Evolutionary conservation across 2,113 vertebrate genomes (phyloP), one percentile per base, ranked within the genome.

Genomic region (Ranitomeya variabilis): DNA sequence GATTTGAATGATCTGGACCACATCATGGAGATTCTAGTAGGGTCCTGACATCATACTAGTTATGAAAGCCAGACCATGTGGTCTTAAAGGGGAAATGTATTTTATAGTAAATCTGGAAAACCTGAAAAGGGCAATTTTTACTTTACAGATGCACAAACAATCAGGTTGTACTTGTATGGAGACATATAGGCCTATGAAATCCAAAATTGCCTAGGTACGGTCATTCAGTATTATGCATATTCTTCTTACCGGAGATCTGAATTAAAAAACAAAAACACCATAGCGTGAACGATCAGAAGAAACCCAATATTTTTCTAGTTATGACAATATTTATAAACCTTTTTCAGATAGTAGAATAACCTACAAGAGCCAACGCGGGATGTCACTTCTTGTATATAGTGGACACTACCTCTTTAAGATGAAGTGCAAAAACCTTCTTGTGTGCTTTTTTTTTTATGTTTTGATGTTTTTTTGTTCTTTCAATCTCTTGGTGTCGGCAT

Each of bases 1-100:
- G 96, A 97, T 93, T 91, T 97, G 86, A 97, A 96, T 0, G 96
- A 97, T 76, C 86, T 97, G 93, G 96, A 97, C 94, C 96, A 97
- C 93, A 97, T 97, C 88, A 97, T 97, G 96, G 96, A 97, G 91
- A 96, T 97, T 85, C 94, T 97, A 0, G 96, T 97, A 10, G 95
- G 95, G 92, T 96, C 96, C 86, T 95, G 94, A 95, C 91, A 86
- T 15, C 59, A 54, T 7, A 62, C 26, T 51, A 26, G 66, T 18
- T 23, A 54, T 4, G 26, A 26, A 69, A 84, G 64, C 64, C 45
- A 69, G 64, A 67, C 51, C 21, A 12, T 14, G 45, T n/a, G 82
- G 64, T 52, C 80, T 66, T 64, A 6, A 51, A 66, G 59, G 31
- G 19, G 60, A 83, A 83, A 51, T 52, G 31, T 6, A 82, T 82